Percentiles rank a stretch among this genome's conserved stretches.
Evolutionary conservation across 2,888 invertebrate genomes (phyloP).

Genomic region (Luperina nickerlii): DNA sequence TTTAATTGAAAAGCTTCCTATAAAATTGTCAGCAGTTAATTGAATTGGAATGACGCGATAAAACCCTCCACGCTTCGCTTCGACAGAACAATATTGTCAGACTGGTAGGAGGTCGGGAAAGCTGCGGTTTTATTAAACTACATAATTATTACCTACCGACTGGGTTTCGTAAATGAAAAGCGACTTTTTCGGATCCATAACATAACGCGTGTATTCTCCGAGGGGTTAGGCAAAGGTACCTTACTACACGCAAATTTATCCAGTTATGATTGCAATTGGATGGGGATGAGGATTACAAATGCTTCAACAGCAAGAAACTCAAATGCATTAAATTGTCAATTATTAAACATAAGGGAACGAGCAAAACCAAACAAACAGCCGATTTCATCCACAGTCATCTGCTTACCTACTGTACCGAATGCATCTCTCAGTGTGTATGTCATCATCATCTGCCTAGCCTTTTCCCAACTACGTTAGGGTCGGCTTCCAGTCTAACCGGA

Average conservation of each 20-base stretch:
- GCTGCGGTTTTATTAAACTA: not conserved
- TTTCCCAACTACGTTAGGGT: not conserved
- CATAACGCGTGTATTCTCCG: not conserved
- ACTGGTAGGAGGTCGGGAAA: not conserved
- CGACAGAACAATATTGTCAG: conserved; percentile 30
- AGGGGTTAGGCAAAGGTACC: not conserved
- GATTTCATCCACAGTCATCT: not conserved
- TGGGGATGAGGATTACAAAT: not conserved
- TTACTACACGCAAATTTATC: too few species aligned
- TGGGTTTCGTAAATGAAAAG: not conserved
- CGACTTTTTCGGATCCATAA: not conserved
- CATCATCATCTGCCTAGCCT: not conserved
- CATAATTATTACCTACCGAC: not conserved
- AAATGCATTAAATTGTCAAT: conserved; percentile 17
- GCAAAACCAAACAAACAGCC: conserved; percentile 9
- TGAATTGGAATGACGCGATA: conserved; percentile 29
- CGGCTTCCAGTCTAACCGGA: not conserved
- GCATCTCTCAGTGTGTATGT: not conserved
- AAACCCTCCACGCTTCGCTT: conserved; percentile 9
- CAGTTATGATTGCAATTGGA: too few species aligned
- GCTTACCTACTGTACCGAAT: not conserved
- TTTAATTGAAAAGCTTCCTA: conserved; percentile 41
- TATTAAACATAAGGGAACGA: not conserved
- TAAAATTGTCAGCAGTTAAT: conserved; percentile 13
- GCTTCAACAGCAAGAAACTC: not conserved